Evolutionary conservation across 2,888 invertebrate genomes (phyloP), one percentile per base, ranked within the genome.

Genomic region (Tachina fera): DNA sequence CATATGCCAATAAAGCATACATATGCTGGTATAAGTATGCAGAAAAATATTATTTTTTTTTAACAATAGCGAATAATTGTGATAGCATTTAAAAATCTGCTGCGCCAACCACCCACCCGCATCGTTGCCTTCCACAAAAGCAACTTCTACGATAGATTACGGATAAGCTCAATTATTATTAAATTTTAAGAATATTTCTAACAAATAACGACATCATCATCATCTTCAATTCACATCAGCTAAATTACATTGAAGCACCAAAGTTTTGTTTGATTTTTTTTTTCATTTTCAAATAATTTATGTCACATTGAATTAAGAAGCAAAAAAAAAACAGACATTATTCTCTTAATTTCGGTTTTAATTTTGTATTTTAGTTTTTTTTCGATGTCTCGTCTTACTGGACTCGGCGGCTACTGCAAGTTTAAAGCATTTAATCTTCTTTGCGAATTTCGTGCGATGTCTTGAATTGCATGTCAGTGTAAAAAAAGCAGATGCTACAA

Each of bases 401-500:
- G 83, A 70, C 83, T 16, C 19, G 51, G 70, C 14, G 60, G 51
- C 70, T 63, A 74, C 70, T 63, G 78, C 49, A 75, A 56, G 14
- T 45, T 60, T 45, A n/a, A 49, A 49, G 31, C 39, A 11, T 74
- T 63, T 75, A 43, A 43, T 43, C n/a, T 41, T 22, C 39, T 43
- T 51, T 39, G 14, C n/a, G 74, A 71, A 43, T 63, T 75, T n/a
- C 10, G 10, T 43, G n/a, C 22, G n/a, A 22, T 53, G 51, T 63
- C 49, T 49, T 47, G 9, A 76, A 65, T 16, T 68, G 77, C 60
- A 43, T 60, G 49, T 49, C 14, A 53, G 22, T 45, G 31, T 16
- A 10, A 3, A n/a, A 3, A n/a, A 58, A n/a, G 6, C 74, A 74
- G 51, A 63, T 53, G 58, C 13, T 51, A 51, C 19, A 11, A 14